Evolutionary conservation across 2,888 invertebrate species (phyloP), one percentile per base, ranked within the genome.

Genomic region (Acronicta aceris): DNA sequence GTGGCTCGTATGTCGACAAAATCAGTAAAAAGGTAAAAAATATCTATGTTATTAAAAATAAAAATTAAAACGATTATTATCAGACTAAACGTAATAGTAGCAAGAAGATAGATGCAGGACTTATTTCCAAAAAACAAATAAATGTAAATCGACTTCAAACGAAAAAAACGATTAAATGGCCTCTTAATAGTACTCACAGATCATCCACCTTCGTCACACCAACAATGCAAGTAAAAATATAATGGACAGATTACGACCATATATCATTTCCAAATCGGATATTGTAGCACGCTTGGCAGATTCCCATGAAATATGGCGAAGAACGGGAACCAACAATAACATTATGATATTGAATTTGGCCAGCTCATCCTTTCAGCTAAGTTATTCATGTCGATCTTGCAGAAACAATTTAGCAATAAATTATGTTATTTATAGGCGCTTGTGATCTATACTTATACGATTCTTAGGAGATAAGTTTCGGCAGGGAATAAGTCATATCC

Each of bases 331-430:
- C 70, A 68, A 64, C 70, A 70, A 67, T 68, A 68, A 68, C 70
- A 70, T 57, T 71, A 71, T 63, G 51, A 66, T 74, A 71, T 74
- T 67, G 55, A 60, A 61, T 71, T 61, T 63, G 52, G 60, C 64
- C 58, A 61, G 60, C 61, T 61, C 64, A 57, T 54, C 59, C 64
- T 58, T 66, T 64, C 53, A 38, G 58, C 53, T 64, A 67, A 67
- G 70, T 64, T 74, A 74, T 74, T 71, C 68, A 45, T 67, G 65
- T 55, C 55, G 41, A 47, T 63, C 52, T 53, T 53, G 45, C 38
- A 51, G 56, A 55, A 53, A 62, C 66, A 46, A 51, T 48, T 65
- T 49, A 73, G 43, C 46, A 48, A 70, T 71, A 71, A 74, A 74
- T 74, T 71, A 68, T 57, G 27, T 67, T 64, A 70, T 64, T 57